Conservation (phyloP, 2,797 vertebrate species). For the Miichthys miiuy region DNA sequence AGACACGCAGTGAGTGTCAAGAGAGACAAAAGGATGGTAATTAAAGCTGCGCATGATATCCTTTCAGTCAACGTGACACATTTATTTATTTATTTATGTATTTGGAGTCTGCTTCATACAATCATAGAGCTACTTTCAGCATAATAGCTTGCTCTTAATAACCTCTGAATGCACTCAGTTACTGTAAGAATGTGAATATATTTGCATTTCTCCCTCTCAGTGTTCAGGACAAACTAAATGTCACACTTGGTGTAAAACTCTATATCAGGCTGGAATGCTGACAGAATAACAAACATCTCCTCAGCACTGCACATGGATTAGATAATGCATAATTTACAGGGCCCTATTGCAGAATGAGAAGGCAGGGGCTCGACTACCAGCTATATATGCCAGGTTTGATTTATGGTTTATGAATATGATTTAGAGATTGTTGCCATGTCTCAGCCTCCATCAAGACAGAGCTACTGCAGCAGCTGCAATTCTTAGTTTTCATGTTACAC, state of each 20-base stretch:
- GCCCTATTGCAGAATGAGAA: slow-evolving; percentile 40
- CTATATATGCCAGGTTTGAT: slow-evolving; percentile 55
- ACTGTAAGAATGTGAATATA: not conserved
- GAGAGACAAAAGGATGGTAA: not conserved
- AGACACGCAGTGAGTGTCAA: not conserved
- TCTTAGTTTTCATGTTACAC: not conserved
- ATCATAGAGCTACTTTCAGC: not conserved
- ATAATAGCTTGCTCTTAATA: not conserved
- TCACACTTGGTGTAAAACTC: slow-evolving; percentile 45
- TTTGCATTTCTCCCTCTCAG: slow-evolving; percentile 1
- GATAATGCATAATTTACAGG: slow-evolving; percentile 75
- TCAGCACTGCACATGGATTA: slow-evolving; percentile 50
- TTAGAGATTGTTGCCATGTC: slow-evolving; percentile 29
- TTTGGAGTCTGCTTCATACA: not conserved
- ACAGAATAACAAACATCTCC: slow-evolving; percentile 70
- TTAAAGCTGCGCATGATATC: not conserved
- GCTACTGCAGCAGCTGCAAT: not conserved
- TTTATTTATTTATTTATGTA: not conserved
- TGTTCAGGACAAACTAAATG: slow-evolving; percentile 50
- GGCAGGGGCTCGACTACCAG: slow-evolving; percentile 40
- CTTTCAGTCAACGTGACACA: not conserved
- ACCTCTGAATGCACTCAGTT: not conserved
- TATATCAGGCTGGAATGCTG: slow-evolving; percentile 34
- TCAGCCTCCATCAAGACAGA: slow-evolving; percentile 26
- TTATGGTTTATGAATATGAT: slow-evolving; percentile 65